Evolutionary conservation across 2,888 invertebrate species (phyloP).

Genomic region (Formica aserva): DNA sequence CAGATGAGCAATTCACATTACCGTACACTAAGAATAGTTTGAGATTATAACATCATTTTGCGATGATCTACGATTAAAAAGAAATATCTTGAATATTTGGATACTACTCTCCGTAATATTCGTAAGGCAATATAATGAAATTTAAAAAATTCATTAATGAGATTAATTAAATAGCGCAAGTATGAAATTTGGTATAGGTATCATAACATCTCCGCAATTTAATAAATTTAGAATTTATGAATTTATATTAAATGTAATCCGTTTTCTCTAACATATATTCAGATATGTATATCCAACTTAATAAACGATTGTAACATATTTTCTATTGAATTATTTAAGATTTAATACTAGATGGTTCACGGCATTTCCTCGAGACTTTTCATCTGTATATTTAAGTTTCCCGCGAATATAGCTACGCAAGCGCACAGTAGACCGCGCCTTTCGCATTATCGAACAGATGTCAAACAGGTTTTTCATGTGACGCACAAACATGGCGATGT

Average conservation of each 20-base stretch:
- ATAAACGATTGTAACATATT: neutral
- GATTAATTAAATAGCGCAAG: too few species aligned
- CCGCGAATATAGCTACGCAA: neutral
- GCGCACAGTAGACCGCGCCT: neutral
- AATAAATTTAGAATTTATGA: neutral
- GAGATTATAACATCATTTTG: neutral
- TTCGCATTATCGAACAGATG: neutral
- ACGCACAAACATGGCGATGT: conserved; percentile 13
- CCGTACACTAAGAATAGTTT: neutral
- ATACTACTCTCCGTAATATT: neutral
- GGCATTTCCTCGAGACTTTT: neutral
- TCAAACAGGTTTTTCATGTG: neutral
- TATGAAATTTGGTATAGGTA: neutral
- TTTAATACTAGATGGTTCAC: neutral
- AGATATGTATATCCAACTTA: neutral
- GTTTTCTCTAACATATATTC: neutral
- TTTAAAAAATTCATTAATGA: neutral
- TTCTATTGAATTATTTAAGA: neutral
- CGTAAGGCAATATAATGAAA: neutral
- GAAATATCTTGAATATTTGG: neutral
- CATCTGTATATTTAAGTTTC: neutral
- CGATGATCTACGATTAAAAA: neutral
- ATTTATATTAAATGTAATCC: neutral
- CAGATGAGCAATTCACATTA: conserved; percentile 11
- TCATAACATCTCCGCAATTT: neutral